Evolutionary conservation across 1,140 invertebrate species (phyloP).

Genomic region (Lepidurus packardi): DNA sequence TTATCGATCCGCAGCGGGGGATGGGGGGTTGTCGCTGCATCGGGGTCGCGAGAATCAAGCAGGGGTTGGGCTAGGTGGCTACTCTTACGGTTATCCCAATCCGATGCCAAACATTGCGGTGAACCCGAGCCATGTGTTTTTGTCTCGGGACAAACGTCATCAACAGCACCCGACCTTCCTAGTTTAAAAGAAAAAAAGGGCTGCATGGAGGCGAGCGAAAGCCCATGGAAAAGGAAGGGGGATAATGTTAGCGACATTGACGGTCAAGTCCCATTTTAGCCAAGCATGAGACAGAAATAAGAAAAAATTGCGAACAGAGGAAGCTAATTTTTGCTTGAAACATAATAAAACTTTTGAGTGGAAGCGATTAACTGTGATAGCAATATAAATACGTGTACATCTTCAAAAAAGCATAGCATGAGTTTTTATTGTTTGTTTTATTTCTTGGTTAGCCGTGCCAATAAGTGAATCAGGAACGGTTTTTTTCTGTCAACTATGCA

Average conservation of each 20-base stretch:
- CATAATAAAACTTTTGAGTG: not conserved
- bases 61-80: not conserved
- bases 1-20: not conserved
- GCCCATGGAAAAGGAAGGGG: not conserved
- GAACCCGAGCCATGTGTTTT: constrained; percentile 18
- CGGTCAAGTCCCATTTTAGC: not conserved
- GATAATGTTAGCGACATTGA: not conserved
- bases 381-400: constrained; percentile 19
- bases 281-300: no score
- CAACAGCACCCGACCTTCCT: not conserved
- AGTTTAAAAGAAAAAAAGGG: not conserved
- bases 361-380: constrained; percentile 19
- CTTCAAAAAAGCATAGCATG: not conserved
- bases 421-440: not conserved
- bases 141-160: constrained; percentile 13
- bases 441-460: not conserved
- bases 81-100: constrained; percentile 18
- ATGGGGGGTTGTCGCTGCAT: not conserved
- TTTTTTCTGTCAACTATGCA: constrained; percentile 12
- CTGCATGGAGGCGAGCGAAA: not conserved
- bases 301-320: not conserved
- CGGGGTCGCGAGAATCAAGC: not conserved
- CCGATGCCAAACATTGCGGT: constrained; percentile 20
- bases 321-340: not conserved
- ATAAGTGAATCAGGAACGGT: not conserved